phyloP scores from a whole-genome alignment of 2,113 vertebrate genomes.

The Cebidichthys violaceus region DNA sequence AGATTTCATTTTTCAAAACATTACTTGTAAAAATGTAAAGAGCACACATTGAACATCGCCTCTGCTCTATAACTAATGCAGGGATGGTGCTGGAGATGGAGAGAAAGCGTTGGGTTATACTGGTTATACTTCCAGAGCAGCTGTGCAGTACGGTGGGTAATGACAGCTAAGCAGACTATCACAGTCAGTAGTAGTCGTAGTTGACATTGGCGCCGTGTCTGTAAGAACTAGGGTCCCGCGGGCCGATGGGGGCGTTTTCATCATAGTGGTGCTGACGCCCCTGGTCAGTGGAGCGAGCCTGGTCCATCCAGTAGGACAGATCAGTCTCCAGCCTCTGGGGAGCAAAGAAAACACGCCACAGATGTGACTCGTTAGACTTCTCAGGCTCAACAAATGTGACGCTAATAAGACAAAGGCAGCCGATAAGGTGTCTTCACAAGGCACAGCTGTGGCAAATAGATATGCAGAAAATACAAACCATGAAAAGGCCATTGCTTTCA shows the following conservation, averaged over 20 bases:
- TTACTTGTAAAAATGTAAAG: not conserved
- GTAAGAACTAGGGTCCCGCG: slow-evolving; percentile 81
- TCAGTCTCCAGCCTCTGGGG: slow-evolving; percentile 94
- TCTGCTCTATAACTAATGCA: not conserved
- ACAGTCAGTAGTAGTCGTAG: slow-evolving; percentile 91
- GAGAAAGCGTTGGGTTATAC: not conserved
- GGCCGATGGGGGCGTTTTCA: slow-evolving; percentile 89
- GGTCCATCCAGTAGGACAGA: slow-evolving; percentile 90
- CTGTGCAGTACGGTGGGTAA: not conserved
- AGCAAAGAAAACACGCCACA: slow-evolving; percentile 13
- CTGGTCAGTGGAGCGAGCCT: slow-evolving; percentile 84
- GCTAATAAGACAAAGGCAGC: slow-evolving; percentile 20
- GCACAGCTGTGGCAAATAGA: slow-evolving; percentile 2
- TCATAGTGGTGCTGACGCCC: slow-evolving; percentile 93
- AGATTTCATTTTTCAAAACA: not conserved
- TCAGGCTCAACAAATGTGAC: not conserved
- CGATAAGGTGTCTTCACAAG: slow-evolving; percentile 34
- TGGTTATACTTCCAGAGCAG: not conserved
- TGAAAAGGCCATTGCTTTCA: slow-evolving; percentile 66
- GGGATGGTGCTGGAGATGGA: not conserved
- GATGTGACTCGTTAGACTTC: not conserved
- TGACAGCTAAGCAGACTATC: not conserved
- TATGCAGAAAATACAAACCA: slow-evolving; percentile 16
- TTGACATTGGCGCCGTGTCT: slow-evolving; percentile 92
- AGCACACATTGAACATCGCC: not conserved